Evolutionary conservation across 2,797 vertebrate species (phyloP).

Genomic region (Pantherophis vulpinus): DNA sequence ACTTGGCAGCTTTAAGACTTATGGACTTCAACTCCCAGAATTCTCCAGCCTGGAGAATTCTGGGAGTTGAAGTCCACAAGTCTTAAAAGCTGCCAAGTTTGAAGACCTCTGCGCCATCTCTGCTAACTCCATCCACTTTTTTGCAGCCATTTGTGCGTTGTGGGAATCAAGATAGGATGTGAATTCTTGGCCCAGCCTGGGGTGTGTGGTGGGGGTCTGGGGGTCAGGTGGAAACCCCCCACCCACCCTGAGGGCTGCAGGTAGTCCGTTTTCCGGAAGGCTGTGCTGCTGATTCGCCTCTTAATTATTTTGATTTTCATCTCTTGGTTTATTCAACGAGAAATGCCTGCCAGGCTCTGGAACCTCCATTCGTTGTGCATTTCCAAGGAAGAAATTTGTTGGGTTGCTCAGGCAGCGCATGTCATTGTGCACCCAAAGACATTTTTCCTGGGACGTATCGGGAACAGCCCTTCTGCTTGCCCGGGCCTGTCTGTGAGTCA

Average conservation of each 20-base stretch:
- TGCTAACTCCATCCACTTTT: not conserved
- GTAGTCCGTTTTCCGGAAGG: constrained; percentile 35
- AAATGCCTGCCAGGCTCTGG: not conserved
- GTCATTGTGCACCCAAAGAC: accelerated
- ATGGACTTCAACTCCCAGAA: no score
- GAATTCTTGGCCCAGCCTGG: constrained; percentile 2
- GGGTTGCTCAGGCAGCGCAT: not conserved
- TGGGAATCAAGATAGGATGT: constrained; percentile 11
- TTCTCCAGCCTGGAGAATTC: no score
- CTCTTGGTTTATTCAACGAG: not conserved
- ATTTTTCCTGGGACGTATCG: not conserved
- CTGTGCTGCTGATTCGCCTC: constrained; percentile 17
- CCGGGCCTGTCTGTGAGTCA: accelerated
- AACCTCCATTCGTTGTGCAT: not conserved
- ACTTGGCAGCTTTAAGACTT: no score
- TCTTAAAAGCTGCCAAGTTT: no score
- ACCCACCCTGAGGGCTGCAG: constrained; percentile 28
- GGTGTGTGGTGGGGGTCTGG: not conserved
- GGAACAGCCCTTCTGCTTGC: not conserved
- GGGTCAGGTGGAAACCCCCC: constrained; percentile 46
- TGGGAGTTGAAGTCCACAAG: no score
- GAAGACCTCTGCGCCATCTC: no score
- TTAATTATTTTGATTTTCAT: not conserved
- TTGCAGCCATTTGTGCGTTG: not conserved
- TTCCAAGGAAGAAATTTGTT: not conserved